A percentile compares a stretch with the other conserved stretches of the same genome.
Evolutionary conservation across 2,113 vertebrate genomes (phyloP).

Genomic region (Brachypodius melanocephalos): DNA sequence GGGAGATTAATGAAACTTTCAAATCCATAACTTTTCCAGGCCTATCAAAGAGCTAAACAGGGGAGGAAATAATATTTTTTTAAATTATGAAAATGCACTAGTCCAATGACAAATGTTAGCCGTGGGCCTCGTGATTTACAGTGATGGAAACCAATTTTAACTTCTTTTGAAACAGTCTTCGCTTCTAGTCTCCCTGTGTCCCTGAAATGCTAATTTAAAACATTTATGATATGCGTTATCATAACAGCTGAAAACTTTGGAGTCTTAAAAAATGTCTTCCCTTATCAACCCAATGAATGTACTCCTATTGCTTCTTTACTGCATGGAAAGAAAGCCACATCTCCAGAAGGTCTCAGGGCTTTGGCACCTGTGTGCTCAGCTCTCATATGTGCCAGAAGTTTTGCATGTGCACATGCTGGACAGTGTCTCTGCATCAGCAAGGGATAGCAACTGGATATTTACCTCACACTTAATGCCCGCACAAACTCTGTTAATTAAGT

Average conservation of each 20-base stretch:
- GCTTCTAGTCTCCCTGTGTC: not conserved
- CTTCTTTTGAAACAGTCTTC: not conserved
- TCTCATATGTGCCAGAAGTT: not conserved
- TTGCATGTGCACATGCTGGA: not conserved
- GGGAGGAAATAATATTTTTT: not conserved
- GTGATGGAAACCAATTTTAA: not conserved
- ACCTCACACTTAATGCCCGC: not conserved
- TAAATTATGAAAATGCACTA: not conserved
- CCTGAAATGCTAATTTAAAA: not conserved
- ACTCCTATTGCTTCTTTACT: not conserved
- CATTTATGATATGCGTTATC: not conserved
- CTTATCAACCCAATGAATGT: not conserved
- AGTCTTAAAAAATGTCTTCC: not conserved
- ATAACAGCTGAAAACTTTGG: not conserved
- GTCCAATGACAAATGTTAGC: not conserved
- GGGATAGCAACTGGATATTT: not conserved
- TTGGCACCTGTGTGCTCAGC: not conserved
- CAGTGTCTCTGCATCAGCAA: not conserved
- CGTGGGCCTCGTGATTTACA: accelerated
- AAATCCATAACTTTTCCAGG: not conserved
- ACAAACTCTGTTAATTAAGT: accelerated
- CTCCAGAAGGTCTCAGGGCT: not conserved
- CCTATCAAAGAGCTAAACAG: not conserved
- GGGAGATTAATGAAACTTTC: not conserved
- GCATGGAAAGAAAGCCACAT: not conserved